Evolutionary conservation across 2,888 invertebrate genomes (phyloP).

Genomic region (Heteromurus nitidus): DNA sequence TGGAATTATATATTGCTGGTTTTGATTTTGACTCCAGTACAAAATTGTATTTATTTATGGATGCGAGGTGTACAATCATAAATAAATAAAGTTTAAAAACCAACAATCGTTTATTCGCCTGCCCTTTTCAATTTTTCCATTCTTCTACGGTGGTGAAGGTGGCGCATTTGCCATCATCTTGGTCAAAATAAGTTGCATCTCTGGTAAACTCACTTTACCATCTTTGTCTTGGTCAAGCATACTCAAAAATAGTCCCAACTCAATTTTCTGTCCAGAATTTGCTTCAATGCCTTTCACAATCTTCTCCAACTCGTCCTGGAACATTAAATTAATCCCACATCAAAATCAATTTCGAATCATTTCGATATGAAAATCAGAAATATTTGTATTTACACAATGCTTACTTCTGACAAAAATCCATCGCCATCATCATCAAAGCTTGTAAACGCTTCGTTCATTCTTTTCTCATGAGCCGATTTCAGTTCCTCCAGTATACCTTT

Average conservation of each 20-base stretch:
- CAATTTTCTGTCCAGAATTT: constrained; percentile 37
- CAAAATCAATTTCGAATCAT: neutral
- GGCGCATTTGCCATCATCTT: constrained; percentile 12
- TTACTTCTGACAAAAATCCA: constrained; percentile 27
- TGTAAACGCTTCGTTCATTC: constrained; percentile 47
- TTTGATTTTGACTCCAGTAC: too few species aligned
- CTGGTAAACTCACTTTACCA: constrained; percentile 45
- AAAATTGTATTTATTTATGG: too few species aligned
- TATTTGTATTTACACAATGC: neutral
- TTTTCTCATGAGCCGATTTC: constrained; percentile 35
- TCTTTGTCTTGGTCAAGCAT: constrained; percentile 59
- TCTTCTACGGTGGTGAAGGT: too few species aligned
- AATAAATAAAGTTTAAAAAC: too few species aligned
- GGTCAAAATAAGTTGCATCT: constrained; percentile 37
- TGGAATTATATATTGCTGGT: too few species aligned
- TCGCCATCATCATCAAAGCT: constrained; percentile 54
- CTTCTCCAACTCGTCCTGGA: constrained; percentile 50
- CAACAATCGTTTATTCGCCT: too few species aligned
- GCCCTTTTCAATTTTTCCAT: too few species aligned
- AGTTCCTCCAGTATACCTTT: constrained; percentile 36
- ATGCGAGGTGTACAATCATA: too few species aligned
- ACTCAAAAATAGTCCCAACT: constrained; percentile 43
- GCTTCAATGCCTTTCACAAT: constrained; percentile 48
- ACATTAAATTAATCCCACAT: neutral
- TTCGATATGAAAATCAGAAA: neutral